A percentile compares a stretch with the other conserved stretches of the same genome.
phyloP scores from a whole-genome alignment of 2,797 vertebrate genomes.

The Enteromius paludinosus region DNA sequence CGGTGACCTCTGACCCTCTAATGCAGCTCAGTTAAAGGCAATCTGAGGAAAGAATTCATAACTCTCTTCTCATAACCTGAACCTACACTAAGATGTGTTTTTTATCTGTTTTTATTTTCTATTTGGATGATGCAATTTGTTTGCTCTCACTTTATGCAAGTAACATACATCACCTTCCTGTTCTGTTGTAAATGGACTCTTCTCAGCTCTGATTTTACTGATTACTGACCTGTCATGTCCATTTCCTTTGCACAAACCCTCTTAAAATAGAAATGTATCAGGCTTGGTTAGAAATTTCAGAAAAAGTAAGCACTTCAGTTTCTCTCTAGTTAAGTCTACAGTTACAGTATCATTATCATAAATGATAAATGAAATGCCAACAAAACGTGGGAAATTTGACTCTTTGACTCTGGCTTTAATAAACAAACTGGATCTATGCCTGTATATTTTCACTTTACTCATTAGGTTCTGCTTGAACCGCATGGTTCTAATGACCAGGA shows the following conservation, averaged over 20 bases:
- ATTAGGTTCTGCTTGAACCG: background rate
- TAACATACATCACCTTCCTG: conserved; percentile 1
- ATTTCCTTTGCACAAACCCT: background rate
- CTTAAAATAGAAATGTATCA: background rate
- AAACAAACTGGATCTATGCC: background rate
- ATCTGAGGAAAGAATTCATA: conserved; percentile 19
- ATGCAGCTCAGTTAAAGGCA: conserved; percentile 31
- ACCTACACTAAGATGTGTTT: background rate
- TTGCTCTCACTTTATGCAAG: conserved; percentile 1
- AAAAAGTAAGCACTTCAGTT: background rate
- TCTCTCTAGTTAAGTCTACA: background rate
- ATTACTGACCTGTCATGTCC: conserved; percentile 1
- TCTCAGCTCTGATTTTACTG: background rate
- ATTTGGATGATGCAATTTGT: background rate
- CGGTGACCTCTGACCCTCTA: conserved; percentile 24
- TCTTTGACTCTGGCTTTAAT: background rate
- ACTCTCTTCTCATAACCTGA: conserved; percentile 25
- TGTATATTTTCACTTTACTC: background rate
- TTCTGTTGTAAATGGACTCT: conserved; percentile 2
- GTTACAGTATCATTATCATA: background rate
- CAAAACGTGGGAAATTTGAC: background rate
- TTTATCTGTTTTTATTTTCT: background rate
- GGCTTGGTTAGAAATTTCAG: background rate
- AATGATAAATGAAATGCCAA: background rate
- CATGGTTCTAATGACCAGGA: background rate